Percentiles rank a stretch among this genome's conserved stretches.
Conservation (phyloP, 2,888 invertebrate species). For the Criorhina ranunculi region DNA sequence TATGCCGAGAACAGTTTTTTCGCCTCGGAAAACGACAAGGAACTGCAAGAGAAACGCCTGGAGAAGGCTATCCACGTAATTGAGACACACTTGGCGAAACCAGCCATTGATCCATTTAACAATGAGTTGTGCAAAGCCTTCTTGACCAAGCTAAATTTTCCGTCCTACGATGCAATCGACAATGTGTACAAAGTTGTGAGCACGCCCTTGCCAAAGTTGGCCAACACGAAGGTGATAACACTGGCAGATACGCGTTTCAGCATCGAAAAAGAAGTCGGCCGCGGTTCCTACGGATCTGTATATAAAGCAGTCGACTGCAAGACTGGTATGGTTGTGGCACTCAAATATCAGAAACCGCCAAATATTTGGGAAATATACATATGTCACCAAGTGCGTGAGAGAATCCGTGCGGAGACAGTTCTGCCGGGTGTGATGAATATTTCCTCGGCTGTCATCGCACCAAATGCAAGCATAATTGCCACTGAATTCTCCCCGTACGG, state of each 20-base stretch:
- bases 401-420: constrained; percentile 85
- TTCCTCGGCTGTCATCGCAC: constrained; percentile 90
- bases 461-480: constrained; percentile 93
- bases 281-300: constrained; percentile 94
- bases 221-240: constrained; percentile 85
- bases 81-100: constrained; percentile 82
- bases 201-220: constrained; percentile 87
- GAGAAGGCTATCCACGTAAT: constrained; percentile 83
- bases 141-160: constrained; percentile 90
- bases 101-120: constrained; percentile 92
- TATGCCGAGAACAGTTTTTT: constrained; percentile 84
- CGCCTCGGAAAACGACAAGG: constrained; percentile 83
- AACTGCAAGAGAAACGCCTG: constrained; percentile 82
- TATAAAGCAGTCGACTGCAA: constrained; percentile 85
- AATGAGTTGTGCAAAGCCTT: constrained; percentile 89
- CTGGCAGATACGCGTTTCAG: constrained; percentile 87
- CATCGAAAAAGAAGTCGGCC: constrained; percentile 91
- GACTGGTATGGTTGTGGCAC: constrained; percentile 86
- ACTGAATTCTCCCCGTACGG: constrained; percentile 94
- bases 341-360: constrained; percentile 95
- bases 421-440: constrained; percentile 92
- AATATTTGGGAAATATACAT: constrained; percentile 98
- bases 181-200: constrained; percentile 86
- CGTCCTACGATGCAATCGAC: constrained; percentile 87
- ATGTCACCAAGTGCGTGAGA: constrained; percentile 85